phyloP scores from a whole-genome alignment of 2,797 vertebrate species.

The Phyllotis vaccarum region DNA sequence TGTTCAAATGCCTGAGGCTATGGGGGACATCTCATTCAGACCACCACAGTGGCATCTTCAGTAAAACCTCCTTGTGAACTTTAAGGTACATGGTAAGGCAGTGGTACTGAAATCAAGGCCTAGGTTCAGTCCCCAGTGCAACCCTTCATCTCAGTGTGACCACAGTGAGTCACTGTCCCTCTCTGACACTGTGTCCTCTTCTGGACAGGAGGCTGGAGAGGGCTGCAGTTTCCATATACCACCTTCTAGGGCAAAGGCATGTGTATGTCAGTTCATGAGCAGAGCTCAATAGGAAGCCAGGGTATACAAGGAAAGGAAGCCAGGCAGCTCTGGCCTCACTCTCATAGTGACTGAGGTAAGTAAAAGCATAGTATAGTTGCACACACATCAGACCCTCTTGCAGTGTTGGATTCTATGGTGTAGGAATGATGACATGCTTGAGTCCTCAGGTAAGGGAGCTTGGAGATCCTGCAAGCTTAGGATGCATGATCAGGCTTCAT shows the following conservation, averaged over 20 bases:
- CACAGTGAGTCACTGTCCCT: no score
- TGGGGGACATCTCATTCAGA: not conserved
- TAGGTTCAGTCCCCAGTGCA: no score
- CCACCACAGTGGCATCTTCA: not conserved
- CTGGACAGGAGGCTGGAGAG: not conserved
- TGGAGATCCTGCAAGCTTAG: not conserved
- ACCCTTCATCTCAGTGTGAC: not conserved
- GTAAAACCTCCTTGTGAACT: not conserved
- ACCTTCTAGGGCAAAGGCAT: not conserved
- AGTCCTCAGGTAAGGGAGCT: not conserved
- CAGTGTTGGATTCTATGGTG: not conserved
- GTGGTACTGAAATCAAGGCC: not conserved
- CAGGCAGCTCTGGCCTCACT: not conserved
- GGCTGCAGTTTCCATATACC: no score
- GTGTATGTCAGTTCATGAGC: no score
- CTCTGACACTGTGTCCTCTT: not conserved
- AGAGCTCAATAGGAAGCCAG: not conserved
- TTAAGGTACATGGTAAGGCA: not conserved
- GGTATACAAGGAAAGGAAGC: not conserved
- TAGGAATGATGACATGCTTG: not conserved
- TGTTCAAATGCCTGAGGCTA: not conserved
- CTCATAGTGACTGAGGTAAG: not conserved
- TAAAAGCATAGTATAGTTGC: no score
- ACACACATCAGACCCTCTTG: no score
- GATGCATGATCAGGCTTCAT: not conserved